A percentile compares a stretch with the other conserved stretches of the same genome.
Evolutionary conservation across 2,797 vertebrate genomes (phyloP).

Genomic region (Hippopotamyrus pictus): DNA sequence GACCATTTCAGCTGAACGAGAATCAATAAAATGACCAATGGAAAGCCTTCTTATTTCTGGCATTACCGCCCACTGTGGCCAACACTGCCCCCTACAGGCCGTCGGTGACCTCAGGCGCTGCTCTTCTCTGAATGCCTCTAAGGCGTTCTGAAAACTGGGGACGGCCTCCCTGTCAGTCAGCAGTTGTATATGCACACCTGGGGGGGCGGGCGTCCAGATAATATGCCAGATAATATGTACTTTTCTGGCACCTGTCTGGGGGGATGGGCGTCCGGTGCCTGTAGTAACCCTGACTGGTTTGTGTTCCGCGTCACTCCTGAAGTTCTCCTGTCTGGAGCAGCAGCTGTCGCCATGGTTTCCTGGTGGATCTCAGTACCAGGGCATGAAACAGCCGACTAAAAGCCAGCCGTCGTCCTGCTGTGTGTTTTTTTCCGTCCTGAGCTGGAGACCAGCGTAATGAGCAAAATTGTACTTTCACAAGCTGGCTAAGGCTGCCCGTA

Average conservation of each 20-base stretch:
- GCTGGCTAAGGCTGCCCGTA: background rate
- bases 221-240: background rate
- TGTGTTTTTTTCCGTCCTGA: background rate
- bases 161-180: background rate
- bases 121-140: background rate
- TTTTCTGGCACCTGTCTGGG: background rate
- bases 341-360: background rate
- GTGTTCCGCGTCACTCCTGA: background rate
- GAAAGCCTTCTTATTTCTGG: background rate
- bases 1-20: background rate
- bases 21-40: background rate
- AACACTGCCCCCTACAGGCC: background rate
- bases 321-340: background rate
- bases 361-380: background rate
- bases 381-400: background rate
- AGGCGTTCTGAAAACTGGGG: background rate
- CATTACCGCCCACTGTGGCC: background rate
- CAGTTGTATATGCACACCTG: background rate
- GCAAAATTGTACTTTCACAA: background rate
- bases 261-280: background rate
- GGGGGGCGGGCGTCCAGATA: background rate
- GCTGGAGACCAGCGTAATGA: background rate
- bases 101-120: background rate
- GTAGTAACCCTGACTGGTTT: background rate
- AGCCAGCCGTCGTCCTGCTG: background rate